Conservation (phyloP, 2,113 vertebrate genomes). For the Siphamia tubifer region DNA sequence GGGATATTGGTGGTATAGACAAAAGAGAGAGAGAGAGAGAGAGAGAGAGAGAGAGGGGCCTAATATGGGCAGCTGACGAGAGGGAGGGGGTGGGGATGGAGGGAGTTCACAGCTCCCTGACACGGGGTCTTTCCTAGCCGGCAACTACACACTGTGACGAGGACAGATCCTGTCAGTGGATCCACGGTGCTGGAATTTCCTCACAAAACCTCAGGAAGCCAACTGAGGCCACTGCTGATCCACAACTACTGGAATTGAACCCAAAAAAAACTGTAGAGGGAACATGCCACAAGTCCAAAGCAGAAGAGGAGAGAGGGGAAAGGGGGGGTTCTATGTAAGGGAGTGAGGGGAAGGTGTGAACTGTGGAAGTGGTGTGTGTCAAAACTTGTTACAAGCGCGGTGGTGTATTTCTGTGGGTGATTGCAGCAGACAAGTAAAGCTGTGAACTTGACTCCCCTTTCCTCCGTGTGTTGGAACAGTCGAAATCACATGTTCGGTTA, state of each 20-base stretch:
- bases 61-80: slow-evolving; percentile 18
- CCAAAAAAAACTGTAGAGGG: slow-evolving; percentile 19
- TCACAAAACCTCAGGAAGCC: slow-evolving; percentile 70
- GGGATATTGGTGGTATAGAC: slow-evolving; percentile 15
- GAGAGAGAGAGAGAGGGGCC: slow-evolving; percentile 12
- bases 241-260: slow-evolving; percentile 66
- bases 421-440: slow-evolving; percentile 63
- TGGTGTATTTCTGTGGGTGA: slow-evolving; percentile 40
- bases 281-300: slow-evolving; percentile 32
- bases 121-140: slow-evolving; percentile 51
- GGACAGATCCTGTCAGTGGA: slow-evolving; percentile 75
- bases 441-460: slow-evolving; percentile 58
- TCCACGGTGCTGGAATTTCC: slow-evolving; percentile 64
- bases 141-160: slow-evolving; percentile 55
- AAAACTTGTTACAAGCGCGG: slow-evolving; percentile 44
- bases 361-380: slow-evolving; percentile 58
- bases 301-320: not conserved
- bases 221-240: slow-evolving; percentile 52
- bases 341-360: slow-evolving; percentile 60
- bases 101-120: slow-evolving; percentile 52
- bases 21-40: slow-evolving; percentile 16
- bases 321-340: slow-evolving; percentile 28
- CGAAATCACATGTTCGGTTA: slow-evolving; percentile 50
- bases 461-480: slow-evolving; percentile 40
- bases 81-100: slow-evolving; percentile 15